phyloP scores from a whole-genome alignment of 1,140 invertebrate species.

The Papilio helenus region DNA sequence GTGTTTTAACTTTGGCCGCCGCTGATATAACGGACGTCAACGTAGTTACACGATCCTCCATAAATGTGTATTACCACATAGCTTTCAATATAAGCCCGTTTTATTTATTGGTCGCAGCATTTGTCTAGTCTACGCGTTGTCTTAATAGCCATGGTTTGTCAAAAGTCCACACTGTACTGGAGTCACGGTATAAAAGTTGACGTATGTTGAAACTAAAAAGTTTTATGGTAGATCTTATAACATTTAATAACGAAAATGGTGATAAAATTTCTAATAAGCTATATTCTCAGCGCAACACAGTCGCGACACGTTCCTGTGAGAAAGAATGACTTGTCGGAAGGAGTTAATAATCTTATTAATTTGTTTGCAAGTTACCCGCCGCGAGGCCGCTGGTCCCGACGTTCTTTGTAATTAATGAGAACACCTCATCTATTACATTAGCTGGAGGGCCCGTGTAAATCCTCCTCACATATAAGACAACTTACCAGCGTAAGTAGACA shows the following conservation, averaged over 20 bases:
- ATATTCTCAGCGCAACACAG: background rate
- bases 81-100: too few relatives aligned
- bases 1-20: too few relatives aligned
- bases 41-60: too few relatives aligned
- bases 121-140: too few relatives aligned
- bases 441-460: conserved; percentile 73
- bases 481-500: conserved; percentile 62
- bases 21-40: too few relatives aligned
- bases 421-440: conserved; percentile 83
- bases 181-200: too few relatives aligned
- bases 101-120: too few relatives aligned
- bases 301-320: conserved; percentile 30
- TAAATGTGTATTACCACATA: too few relatives aligned
- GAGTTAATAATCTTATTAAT: conserved; percentile 82
- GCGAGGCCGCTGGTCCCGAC: conserved; percentile 72
- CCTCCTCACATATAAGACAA: conserved; percentile 63
- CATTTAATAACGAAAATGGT: background rate
- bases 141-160: too few relatives aligned
- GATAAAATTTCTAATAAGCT: background rate
- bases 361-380: conserved; percentile 69
- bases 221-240: too few relatives aligned
- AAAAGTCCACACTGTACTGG: too few relatives aligned
- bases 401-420: conserved; percentile 81
- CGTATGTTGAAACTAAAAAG: too few relatives aligned
- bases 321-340: conserved; percentile 80